These are phyloP conservation scores for Botia almorhae DNA, from an alignment of 2,797 vertebrate genomes.

Conservation along the genomic window DNA sequence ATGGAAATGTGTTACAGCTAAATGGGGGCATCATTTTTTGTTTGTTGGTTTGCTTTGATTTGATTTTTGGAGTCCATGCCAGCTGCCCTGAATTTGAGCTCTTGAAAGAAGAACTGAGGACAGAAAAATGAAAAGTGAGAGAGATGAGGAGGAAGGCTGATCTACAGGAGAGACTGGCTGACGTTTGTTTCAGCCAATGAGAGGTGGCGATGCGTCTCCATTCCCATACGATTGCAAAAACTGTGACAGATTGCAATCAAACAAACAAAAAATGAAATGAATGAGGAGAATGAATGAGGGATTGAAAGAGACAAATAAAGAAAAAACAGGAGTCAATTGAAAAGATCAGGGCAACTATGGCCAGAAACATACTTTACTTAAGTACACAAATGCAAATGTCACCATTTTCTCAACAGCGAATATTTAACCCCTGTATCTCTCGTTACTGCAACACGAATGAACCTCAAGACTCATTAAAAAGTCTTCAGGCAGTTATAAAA, in stretches of 20 bases:
- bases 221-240: slow-evolving; percentile 35
- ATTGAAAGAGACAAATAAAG: slow-evolving; percentile 63
- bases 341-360: slow-evolving; percentile 34
- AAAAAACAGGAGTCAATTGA: slow-evolving; percentile 46
- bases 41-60: slow-evolving; percentile 41
- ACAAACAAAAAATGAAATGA: slow-evolving; percentile 65
- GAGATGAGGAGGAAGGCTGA: slow-evolving; percentile 26
- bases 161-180: slow-evolving; percentile 22
- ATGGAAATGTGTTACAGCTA: slow-evolving; percentile 68
- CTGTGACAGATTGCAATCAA: slow-evolving; percentile 22
- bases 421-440: neutral
- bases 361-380: slow-evolving; percentile 44
- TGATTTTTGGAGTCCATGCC: slow-evolving; percentile 78
- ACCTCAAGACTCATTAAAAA: no score
- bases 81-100: slow-evolving; percentile 83
- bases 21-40: slow-evolving; percentile 68
- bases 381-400: neutral
- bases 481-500: no score
- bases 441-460: slow-evolving; percentile 47
- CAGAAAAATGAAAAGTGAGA: slow-evolving; percentile 37
- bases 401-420: no score
- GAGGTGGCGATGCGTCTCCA: slow-evolving; percentile 21
- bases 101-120: slow-evolving; percentile 67
- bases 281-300: slow-evolving; percentile 68
- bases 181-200: slow-evolving; percentile 31